A percentile compares a stretch with the other conserved stretches of the same genome.
phyloP scores from a whole-genome alignment of 1,140 invertebrate genomes.

The Eriosoma lanigerum region DNA sequence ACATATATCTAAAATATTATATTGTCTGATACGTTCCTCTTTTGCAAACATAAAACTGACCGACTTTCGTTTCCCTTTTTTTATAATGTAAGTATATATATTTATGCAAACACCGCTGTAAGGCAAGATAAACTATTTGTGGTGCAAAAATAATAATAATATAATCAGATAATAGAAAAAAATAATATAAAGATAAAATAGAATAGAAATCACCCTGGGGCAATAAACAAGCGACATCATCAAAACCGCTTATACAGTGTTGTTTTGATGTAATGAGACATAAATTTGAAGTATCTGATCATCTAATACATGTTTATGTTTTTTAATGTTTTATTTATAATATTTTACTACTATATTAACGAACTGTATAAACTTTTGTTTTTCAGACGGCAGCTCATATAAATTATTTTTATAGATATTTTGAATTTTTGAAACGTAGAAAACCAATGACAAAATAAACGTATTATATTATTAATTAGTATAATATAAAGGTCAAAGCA shows the following conservation, averaged over 20 bases:
- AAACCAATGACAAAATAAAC: too few relatives aligned
- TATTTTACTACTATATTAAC: too few relatives aligned
- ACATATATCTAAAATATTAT: not conserved
- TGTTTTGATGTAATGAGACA: too few relatives aligned
- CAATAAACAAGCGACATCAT: not conserved
- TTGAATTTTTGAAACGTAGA: too few relatives aligned
- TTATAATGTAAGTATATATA: not conserved
- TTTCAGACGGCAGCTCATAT: too few relatives aligned
- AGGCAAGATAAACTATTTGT: not conserved
- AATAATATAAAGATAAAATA: constrained; percentile 27
- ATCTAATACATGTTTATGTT: too few relatives aligned
- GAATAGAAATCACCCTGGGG: constrained; percentile 27
- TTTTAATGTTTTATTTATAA: too few relatives aligned
- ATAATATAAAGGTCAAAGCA: too few relatives aligned
- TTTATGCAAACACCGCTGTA: not conserved
- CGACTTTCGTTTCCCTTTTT: constrained; percentile 7
- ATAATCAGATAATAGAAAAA: constrained; percentile 40
- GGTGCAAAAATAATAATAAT: not conserved
- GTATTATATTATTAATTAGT: too few relatives aligned
- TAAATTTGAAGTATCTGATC: too few relatives aligned
- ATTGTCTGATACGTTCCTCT: not conserved
- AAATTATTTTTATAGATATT: too few relatives aligned
- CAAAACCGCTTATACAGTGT: not conserved
- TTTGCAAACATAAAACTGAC: not conserved
- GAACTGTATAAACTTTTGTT: too few relatives aligned